Evolutionary conservation across 2,797 vertebrate genomes (phyloP).

Genomic region (Artibeus jamaicensis): DNA sequence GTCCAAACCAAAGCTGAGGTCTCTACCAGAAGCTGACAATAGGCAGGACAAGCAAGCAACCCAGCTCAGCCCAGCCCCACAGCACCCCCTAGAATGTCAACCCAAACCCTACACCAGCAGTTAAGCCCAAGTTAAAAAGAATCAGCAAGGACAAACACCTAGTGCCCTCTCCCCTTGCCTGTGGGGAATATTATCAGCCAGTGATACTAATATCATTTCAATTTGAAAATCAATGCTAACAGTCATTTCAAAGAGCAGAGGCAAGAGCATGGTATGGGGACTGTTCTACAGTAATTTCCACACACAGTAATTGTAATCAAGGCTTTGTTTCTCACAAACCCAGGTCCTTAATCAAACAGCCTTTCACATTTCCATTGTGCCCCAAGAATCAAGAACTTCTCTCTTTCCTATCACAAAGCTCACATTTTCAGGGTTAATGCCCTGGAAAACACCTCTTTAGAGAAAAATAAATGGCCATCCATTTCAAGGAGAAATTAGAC

Average conservation of each 20-base stretch:
- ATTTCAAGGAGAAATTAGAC: slow-evolving; percentile 12
- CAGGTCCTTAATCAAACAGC: slow-evolving; percentile 12
- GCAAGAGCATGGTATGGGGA: neutral
- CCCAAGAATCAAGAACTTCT: slow-evolving; percentile 24
- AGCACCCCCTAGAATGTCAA: neutral
- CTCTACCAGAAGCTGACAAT: neutral
- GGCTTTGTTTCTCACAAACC: slow-evolving; percentile 20
- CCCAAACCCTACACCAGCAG: neutral
- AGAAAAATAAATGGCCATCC: neutral
- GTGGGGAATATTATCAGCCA: neutral
- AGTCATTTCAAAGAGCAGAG: slow-evolving; percentile 19
- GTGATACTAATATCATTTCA: slow-evolving; percentile 9
- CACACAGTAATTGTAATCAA: slow-evolving; percentile 1
- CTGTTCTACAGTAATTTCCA: neutral
- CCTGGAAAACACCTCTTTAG: slow-evolving; percentile 8
- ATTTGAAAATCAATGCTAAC: slow-evolving; percentile 29
- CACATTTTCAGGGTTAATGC: neutral
- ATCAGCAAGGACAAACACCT: slow-evolving; percentile 34
- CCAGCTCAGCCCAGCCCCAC: neutral
- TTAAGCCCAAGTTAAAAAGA: slow-evolving; percentile 11
- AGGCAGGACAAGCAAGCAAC: neutral
- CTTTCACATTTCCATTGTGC: neutral
- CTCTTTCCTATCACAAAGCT: neutral
- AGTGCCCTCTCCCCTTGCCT: neutral
- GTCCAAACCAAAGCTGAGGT: neutral